Base-by-base conservation (phyloP, 1,140 invertebrate genomes). In the Drosophila kanapiae region DNA sequence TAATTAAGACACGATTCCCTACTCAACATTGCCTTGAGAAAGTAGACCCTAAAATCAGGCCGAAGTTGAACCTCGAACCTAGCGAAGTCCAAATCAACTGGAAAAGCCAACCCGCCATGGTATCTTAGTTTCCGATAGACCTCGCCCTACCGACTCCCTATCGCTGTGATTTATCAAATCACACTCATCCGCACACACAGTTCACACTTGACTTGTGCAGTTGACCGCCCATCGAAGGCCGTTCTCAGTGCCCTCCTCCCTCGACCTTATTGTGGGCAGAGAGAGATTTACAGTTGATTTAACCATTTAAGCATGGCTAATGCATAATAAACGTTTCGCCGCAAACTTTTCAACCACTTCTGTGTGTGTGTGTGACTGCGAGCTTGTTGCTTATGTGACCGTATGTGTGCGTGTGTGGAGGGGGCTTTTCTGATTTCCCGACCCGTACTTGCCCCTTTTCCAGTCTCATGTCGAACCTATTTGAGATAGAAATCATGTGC, bases 401-500 rank as follows among this genome's bases (percentile, higher is more conserved):
- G 23, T 23, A 23, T 23, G 23, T 23, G 23, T 23, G 23, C 33
- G 45, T 80, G 53, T 64, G 48, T 54, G 63, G 16, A 27, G 47
- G 51, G 40, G 23, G 18, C 49, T 29, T 65, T 62, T 70, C 47
- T 16, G 37, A 45, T 62, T 75, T 59, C 56, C 49, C 59, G 59
- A 13, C 16, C 48, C 47, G 6, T 29, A 27, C 38, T 57, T 78
- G n/a, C 53, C 72, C 54, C 58, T 60, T 67, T 58, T 67, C 51
- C 45, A 31, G 62, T 27, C 48, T 42, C 43, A 27, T 27, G 68
- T 72, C 67, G 42, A 64, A 58, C 38, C 81, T 74, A 85, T 86
- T 90, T 82, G 75, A 91, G 88, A 91, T 91, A 91, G 82, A 84
- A 91, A 91, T 91, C 88, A 91, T 91, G 88, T 91, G 88, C 88